Evolutionary conservation across 2,888 invertebrate genomes (phyloP), one percentile per base, ranked within the genome.

Genomic region (Lithophane leautieri): DNA sequence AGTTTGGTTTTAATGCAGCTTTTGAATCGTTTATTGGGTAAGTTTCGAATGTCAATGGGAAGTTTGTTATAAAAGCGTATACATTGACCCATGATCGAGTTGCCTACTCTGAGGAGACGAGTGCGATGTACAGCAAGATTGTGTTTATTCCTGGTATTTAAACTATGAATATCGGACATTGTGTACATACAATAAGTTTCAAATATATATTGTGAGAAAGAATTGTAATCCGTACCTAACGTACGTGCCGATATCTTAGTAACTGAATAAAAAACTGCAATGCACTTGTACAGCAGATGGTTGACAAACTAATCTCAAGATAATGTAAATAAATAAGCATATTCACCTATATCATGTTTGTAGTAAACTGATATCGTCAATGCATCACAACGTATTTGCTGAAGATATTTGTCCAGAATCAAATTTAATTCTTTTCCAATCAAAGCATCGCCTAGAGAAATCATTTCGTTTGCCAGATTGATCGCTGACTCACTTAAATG

Each of bases 351-450:
- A 25, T n/a, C n/a, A 52, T 52, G 22, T 68, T 22, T 54, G 25
- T 61, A 52, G 28, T 68, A 40, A 71, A 73, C 56, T 62, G 19
- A 40, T 72, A 56, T 34, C 50, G 66, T 70, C 44, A 67, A 75
- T 77, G 79, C 76, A 78, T 73, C 71, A 66, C 70, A 66, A 62
- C 67, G 70, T 85, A 73, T 79, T 85, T 68, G 76, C 61, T 47
- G 56, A 14, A 69, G 61, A 83, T 81, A 79, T 86, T 83, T 80
- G 86, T 83, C 73, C 78, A 79, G 70, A 83, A 70, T 77, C 86
- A 82, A 86, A 86, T 88, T 79, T 78, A 81, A 86, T 88, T 86
- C 63, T 74, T 66, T 79, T 81, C 44, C 86, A 86, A 86, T 86
- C 81, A 80, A 63, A 70, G 34, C 74, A 44, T 56, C 78, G 83